These are phyloP conservation scores for Palaemon carinicauda DNA, from an alignment of 1,140 invertebrate genomes.

Conservation along the genomic window DNA sequence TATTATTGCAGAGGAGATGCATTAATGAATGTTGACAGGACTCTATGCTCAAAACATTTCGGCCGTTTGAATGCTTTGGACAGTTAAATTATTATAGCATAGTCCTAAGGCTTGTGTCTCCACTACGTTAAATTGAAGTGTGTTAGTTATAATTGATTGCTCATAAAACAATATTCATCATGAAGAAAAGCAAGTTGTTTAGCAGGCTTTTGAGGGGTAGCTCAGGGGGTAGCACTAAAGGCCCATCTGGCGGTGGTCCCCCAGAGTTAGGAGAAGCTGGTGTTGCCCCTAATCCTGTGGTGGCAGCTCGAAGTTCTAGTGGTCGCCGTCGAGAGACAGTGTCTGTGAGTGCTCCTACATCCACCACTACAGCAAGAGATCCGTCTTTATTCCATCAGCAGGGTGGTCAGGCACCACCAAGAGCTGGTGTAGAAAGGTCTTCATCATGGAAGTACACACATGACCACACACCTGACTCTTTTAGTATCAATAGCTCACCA, in stretches of 20 bases:
- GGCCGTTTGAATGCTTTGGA: too few species aligned
- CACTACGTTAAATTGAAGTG: background rate
- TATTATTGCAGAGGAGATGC: too few species aligned
- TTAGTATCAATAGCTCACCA: slow-evolving; percentile 50
- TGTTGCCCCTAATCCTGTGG: slow-evolving; percentile 40
- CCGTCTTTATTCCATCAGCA: slow-evolving; percentile 26
- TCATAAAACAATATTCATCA: background rate
- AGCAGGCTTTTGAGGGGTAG: slow-evolving; percentile 41
- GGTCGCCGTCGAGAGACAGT: slow-evolving; percentile 44
- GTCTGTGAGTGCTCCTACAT: slow-evolving; percentile 32
- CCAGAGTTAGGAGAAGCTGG: slow-evolving; percentile 37
- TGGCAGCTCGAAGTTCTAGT: slow-evolving; percentile 27
- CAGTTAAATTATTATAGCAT: too few species aligned
- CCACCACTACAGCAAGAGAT: slow-evolving; percentile 15
- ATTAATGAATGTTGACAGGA: too few species aligned
- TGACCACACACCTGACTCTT: slow-evolving; percentile 49
- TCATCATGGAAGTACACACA: slow-evolving; percentile 50
- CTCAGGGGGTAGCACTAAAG: slow-evolving; percentile 47
- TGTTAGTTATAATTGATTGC: background rate
- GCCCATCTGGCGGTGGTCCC: background rate
- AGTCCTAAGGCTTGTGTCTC: background rate
- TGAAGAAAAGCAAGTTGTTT: slow-evolving; percentile 50
- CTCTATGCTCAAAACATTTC: too few species aligned
- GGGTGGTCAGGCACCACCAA: slow-evolving; percentile 11
- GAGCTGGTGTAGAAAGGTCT: slow-evolving; percentile 41